Base-by-base conservation (phyloP, 2,113 vertebrate genomes). In the Neomonachus schauinslandi region DNA sequence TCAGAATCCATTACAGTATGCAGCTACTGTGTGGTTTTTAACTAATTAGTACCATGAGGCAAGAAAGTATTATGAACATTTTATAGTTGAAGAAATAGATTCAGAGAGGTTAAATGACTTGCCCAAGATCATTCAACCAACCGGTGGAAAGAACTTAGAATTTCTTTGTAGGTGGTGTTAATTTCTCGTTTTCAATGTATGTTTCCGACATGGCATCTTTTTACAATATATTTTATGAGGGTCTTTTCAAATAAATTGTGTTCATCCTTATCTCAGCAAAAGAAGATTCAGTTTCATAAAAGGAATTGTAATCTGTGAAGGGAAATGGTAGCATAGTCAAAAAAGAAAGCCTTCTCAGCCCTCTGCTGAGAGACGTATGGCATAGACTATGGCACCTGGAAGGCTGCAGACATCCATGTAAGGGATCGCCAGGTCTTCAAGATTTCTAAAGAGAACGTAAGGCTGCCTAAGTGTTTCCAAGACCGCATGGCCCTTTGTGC, bases 161-260 rank as follows among this genome's bases (percentile, higher is more conserved):
- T 84, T 94, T 86, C 67, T 63, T 36, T 31, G 42, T 51, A 86
- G 33, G 10, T 61, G 39, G 46, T 72, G 11, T 53, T 95, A 26
- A 51, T 55, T 92, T 96, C 94, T 81, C 89, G 80, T 92, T 89
- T 97, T 86, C 51, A 85, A 33, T 31, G 57, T 95, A 36, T n/a
- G 15, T 21, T 77, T 96, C 65, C 79, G 7, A 71, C 26, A 31
- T 53, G 63, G 22, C 67, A 51, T 89, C 59, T 95, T 91, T 96
- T 72, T 77, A 36, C 42, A 61, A 57, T 42, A 16, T 3, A 81
- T 77, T 94, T 96, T 79, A n/a, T 59, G 61, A 69, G 67, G 33
- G 36, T 65, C 77, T 92, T 86, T 79, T 71, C 51, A 91, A 88
- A 81, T 84, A 94, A 96, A 77, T 77, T 79, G 3, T 92, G 33